These are phyloP conservation scores for Sebastolobus altivelis DNA, from an alignment of 2,797 vertebrate species.

Conservation along the genomic window DNA sequence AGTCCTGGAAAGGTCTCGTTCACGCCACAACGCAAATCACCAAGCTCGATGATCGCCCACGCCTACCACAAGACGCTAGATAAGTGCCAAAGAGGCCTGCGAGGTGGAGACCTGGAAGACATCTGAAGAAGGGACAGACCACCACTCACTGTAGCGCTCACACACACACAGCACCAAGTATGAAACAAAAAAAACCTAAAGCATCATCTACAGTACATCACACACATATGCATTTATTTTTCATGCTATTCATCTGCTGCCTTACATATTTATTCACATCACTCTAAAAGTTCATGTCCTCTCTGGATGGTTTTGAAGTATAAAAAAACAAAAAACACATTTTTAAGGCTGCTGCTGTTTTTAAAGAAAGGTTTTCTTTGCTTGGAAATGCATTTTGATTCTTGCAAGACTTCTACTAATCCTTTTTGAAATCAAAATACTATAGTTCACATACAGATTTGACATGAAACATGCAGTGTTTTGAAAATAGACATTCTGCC, in stretches of 20 bases:
- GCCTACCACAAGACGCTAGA: constrained; percentile 78
- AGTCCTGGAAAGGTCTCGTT: constrained; percentile 96
- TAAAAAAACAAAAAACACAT: constrained; percentile 16
- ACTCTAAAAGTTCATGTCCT: constrained; percentile 46
- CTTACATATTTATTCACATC: constrained; percentile 80
- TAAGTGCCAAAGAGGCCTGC: constrained; percentile 89
- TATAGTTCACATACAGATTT: constrained; percentile 27
- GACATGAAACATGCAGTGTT: constrained; percentile 34
- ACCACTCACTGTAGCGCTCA: constrained; percentile 46
- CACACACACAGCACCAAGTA: constrained; percentile 38
- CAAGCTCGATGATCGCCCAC: constrained; percentile 89
- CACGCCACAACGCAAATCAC: constrained; percentile 92
- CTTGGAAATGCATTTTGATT: constrained; percentile 38
- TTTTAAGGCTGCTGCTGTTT: constrained; percentile 39
- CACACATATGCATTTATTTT: constrained; percentile 50
- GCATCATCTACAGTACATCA: constrained; percentile 26
- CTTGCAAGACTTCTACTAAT: constrained; percentile 16
- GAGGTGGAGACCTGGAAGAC: constrained; percentile 66
- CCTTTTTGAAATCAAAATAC: constrained; percentile 32
- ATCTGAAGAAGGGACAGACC: constrained; percentile 56
- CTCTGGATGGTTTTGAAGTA: constrained; percentile 42
- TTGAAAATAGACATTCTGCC: constrained; percentile 51
- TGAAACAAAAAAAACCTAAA: constrained; percentile 30
- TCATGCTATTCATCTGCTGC: constrained; percentile 58
- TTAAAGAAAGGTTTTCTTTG: constrained; percentile 32